Conservation (phyloP, 1,140 invertebrate genomes). For the Wasmannia auropunctata region DNA sequence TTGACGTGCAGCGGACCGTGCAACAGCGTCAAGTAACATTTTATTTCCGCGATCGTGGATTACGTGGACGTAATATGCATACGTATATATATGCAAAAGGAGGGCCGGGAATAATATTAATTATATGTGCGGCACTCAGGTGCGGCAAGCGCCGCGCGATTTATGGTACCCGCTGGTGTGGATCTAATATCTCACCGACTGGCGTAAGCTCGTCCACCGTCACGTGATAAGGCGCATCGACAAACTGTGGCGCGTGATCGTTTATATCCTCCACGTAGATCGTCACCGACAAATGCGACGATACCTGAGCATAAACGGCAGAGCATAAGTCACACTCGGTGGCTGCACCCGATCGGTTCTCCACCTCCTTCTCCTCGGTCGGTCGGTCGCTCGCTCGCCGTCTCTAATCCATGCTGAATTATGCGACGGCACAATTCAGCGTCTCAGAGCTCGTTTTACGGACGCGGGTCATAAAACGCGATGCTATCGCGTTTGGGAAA, state of each 20-base stretch:
- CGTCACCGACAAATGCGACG: constrained; percentile 92
- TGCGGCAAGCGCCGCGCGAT: neutral
- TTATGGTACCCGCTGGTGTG: constrained; percentile 9
- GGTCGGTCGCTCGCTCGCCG: too few relatives aligned
- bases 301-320: constrained; percentile 85
- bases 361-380: neutral
- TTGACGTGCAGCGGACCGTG: neutral
- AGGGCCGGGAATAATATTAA: neutral
- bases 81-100: neutral
- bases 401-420: constrained; percentile 27
- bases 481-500: neutral
- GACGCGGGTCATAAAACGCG: neutral
- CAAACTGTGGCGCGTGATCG: constrained; percentile 91
- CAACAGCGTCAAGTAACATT: neutral
- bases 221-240: constrained; percentile 91
- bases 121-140: constrained; percentile 5
- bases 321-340: neutral
- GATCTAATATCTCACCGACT: constrained; percentile 86
- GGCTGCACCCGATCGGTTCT: neutral
- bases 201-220: constrained; percentile 93
- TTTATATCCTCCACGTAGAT: constrained; percentile 95
- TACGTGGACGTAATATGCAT: too few relatives aligned
- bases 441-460: neutral
- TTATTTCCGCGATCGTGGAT: constrained; percentile 7
- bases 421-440: neutral